Evolutionary conservation across 2,113 vertebrate species (phyloP).

Genomic region (Gallinago paraguaiae): DNA sequence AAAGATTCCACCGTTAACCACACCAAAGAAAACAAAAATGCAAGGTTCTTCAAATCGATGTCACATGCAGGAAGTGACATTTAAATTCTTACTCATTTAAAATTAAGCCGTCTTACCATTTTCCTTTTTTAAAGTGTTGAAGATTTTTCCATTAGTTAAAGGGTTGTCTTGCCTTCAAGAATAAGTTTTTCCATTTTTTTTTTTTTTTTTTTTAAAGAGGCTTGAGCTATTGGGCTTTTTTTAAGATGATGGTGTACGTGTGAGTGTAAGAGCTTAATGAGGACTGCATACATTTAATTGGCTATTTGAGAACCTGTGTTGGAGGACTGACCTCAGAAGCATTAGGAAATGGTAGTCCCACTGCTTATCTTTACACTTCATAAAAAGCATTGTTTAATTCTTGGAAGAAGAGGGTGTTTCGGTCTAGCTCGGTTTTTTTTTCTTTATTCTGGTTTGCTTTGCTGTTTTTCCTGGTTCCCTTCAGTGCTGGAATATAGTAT

Average conservation of each 20-base stretch:
- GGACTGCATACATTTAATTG: neutral
- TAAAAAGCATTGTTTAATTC: slow-evolving; percentile 52
- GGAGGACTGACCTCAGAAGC: slow-evolving; percentile 1
- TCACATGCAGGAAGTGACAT: slow-evolving; percentile 64
- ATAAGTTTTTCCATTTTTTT: slow-evolving; percentile 6
- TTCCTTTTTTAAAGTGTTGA: slow-evolving; percentile 24
- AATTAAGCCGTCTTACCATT: slow-evolving; percentile 40
- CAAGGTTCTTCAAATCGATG: slow-evolving; percentile 38
- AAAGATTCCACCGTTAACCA: slow-evolving; percentile 47
- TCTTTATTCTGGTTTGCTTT: slow-evolving; percentile 19
- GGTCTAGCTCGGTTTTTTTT: neutral
- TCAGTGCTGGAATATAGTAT: neutral
- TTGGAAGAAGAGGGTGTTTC: slow-evolving; percentile 42
- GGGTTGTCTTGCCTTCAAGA: slow-evolving; percentile 8
- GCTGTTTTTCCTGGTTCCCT: neutral
- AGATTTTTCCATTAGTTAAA: slow-evolving; percentile 52
- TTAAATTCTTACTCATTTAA: slow-evolving; percentile 55
- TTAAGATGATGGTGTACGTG: neutral
- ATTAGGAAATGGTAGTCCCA: slow-evolving; percentile 6
- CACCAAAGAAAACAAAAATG: slow-evolving; percentile 63
- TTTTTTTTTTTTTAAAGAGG: neutral
- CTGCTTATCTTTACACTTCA: slow-evolving; percentile 23
- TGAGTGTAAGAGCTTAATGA: neutral
- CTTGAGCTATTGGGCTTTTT: neutral
- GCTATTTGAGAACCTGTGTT: slow-evolving; percentile 6